Base-by-base conservation (phyloP, 1,140 invertebrate species). In the Drosophila pruinosa region DNA sequence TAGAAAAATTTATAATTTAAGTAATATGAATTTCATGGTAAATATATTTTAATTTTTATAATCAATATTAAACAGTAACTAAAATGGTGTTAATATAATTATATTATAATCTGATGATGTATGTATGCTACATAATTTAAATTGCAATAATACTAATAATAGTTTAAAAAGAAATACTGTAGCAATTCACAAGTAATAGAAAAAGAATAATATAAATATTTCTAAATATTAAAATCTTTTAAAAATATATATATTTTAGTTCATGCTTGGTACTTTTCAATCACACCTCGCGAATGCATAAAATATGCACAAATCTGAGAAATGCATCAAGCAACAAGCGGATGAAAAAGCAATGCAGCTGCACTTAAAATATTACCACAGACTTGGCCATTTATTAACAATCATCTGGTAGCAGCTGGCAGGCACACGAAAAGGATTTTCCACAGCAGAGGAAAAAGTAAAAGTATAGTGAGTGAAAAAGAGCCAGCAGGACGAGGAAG, bases 301-400 rank as follows among this genome's bases (percentile, higher is more conserved):
- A 50, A 62, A 48, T 38, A 39, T 50, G 45, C 22, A 48, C 50
- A 21, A 24, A 50, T 50, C 47, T 39, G 10, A 7, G 21, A 62
- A 59, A 59, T 47, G 41, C 43, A 47, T 59, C 26, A 21, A 59
- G 54, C 39, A n/a, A 34, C 31, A 34, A 34, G 31, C 31, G 12
- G 2, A 34, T 39, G 26, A 41, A 59, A 50, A 59, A 17, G 15
- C 57, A 15, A 48, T 39, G 34, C 43, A 39, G 21, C 45, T 62
- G 58, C 45, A 62, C 28, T 39, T 50, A 62, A 62, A 50, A 50
- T 38, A 62, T 50, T 38, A 14, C 34, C 45, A 62, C 10, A 28
- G 58, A 34, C 57, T 17, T 36, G 17, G 15, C 19, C 21, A 56
- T 56, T 56, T 56, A 56, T 56, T 56, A 45, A 22, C 10, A 34